A percentile compares a stretch with the other conserved stretches of the same genome.
phyloP scores from a whole-genome alignment of 2,888 invertebrate genomes.

The Encarsia formosa region DNA sequence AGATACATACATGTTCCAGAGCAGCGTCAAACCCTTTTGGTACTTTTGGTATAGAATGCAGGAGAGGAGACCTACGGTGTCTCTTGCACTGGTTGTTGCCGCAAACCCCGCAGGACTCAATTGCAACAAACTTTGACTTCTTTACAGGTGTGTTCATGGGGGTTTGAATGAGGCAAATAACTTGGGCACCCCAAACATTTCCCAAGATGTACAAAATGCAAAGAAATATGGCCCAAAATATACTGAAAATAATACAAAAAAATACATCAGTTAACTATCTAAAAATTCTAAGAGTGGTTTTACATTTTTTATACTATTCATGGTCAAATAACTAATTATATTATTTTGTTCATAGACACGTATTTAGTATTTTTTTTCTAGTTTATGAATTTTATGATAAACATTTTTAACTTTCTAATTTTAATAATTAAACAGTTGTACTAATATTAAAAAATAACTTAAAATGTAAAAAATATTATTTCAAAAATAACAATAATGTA shows the following conservation, averaged over 20 bases:
- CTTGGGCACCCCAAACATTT: conserved; percentile 37
- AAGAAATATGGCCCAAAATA: conserved; percentile 36
- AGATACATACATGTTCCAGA: conserved; percentile 63
- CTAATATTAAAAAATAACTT: too few species aligned
- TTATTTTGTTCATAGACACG: too few species aligned
- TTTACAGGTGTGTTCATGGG: conserved; percentile 31
- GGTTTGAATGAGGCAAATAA: conserved; percentile 32
- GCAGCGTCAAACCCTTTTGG: conserved; percentile 70
- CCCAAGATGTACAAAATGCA: conserved; percentile 34
- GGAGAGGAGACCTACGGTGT: conserved; percentile 38
- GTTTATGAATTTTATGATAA: too few species aligned
- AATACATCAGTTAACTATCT: neutral
- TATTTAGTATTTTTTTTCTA: too few species aligned
- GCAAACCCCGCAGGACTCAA: conserved; percentile 41
- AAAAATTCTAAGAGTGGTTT: too few species aligned
- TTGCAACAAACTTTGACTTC: conserved; percentile 15
- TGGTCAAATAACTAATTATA: too few species aligned
- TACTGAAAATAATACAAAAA: conserved; percentile 30
- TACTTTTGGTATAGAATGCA: conserved; percentile 48
- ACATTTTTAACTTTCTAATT: too few species aligned
- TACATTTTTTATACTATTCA: too few species aligned
- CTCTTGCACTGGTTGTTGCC: conserved; percentile 42
- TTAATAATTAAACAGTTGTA: too few species aligned
- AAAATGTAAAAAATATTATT: too few species aligned
- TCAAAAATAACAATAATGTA: too few species aligned